Base-by-base conservation (phyloP, 2,888 invertebrate genomes). In the Poecilus cupreus region DNA sequence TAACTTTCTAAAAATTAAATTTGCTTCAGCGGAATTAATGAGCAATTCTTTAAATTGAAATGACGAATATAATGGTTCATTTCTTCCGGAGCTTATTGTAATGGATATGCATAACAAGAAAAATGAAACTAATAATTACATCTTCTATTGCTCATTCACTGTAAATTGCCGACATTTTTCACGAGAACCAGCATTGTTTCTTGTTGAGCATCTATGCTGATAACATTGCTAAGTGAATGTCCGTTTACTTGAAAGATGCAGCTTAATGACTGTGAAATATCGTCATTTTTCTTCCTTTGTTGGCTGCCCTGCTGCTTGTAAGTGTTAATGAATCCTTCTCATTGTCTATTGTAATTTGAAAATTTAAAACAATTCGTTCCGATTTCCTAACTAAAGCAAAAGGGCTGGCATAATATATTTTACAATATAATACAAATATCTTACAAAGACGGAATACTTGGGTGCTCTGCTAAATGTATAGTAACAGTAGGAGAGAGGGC, bases 231-330 rank as follows among this genome's bases (percentile, higher is more conserved):
- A 64, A 74, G 49, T 46, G 24, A 74, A 51, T 20, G 39, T 49
- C 24, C 26, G 51, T 13, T n/a, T 37, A 18, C 4, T 26, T 26
- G 32, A 64, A 46, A 60, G 57, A 77, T 77, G 77, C 57, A 54
- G 77, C 77, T 77, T 60, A 77, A 77, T 57, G 60, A 77, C 57
- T 77, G 57, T 60, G 54, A 77, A 77, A 77, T 77, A 77, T 39
- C 60, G 49, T 77, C 77, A 77, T 77, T 74, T 74, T 74, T 77
- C 77, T 77, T 77, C 77, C 43, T 77, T 77, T 77, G 77, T 77
- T 57, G 64, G 37, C 6, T 24, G 46, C 64, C 32, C 32, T 32
- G 46, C 72, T 24, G 20, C 24, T n/a, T 18, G 20, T 13, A 57
- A 77, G 77, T 77, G 77, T 43, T 77, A 77, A 77, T 77, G 77